These are phyloP conservation scores for Sebastes itinus DNA, from an alignment of 2,797 vertebrate genomes.

Conservation along the genomic window DNA sequence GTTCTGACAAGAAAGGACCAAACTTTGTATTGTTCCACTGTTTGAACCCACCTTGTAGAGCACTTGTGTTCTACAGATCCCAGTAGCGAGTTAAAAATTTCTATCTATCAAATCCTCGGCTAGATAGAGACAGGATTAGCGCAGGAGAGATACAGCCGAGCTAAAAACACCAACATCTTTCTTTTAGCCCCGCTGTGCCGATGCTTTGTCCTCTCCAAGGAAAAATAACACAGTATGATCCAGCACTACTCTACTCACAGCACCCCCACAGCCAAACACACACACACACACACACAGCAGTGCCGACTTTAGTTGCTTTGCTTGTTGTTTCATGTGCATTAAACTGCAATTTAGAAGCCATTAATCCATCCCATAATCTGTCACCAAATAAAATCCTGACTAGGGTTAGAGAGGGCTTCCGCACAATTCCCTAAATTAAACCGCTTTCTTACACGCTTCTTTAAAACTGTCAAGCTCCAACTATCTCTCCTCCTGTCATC, in stretches of 20 bases:
- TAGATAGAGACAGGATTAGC: constrained; percentile 36
- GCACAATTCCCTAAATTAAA: background rate
- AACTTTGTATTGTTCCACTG: constrained; percentile 12
- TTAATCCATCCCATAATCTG: constrained; percentile 84
- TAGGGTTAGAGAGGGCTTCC: constrained; percentile 27
- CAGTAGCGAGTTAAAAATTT: constrained; percentile 14
- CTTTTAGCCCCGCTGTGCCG: constrained; percentile 39
- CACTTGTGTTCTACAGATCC: constrained; percentile 47
- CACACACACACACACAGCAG: background rate
- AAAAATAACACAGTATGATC: constrained; percentile 50
- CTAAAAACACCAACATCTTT: constrained; percentile 43
- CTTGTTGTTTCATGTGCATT: constrained; percentile 76
- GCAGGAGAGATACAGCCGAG: constrained; percentile 21
- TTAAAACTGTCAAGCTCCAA: background rate
- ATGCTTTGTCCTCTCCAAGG: constrained; percentile 44
- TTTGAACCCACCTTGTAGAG: constrained; percentile 36
- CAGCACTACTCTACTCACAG: constrained; percentile 22
- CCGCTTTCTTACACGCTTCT: background rate
- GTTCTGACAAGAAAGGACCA: constrained; percentile 36
- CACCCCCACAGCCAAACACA: constrained; percentile 47
- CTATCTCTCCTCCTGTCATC: background rate
- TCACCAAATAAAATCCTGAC: constrained; percentile 73
- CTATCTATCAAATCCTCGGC: constrained; percentile 25
- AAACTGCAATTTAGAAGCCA: constrained; percentile 80
- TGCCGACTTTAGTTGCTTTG: constrained; percentile 30